Evolutionary conservation across 2,113 vertebrate species (phyloP).

Genomic region (Brachyhypopomus occidentalis): DNA sequence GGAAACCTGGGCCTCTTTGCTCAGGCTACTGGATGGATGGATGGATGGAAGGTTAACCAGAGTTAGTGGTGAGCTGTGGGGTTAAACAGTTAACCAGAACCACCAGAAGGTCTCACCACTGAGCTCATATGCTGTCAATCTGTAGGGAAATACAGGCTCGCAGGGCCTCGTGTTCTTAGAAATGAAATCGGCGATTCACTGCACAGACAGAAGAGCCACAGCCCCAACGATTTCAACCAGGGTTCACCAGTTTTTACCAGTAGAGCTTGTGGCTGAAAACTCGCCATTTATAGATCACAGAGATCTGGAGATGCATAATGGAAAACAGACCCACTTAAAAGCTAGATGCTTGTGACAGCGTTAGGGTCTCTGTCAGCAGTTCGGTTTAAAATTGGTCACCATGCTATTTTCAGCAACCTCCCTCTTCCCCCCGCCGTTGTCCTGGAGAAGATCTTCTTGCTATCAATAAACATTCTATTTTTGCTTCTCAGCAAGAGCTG

Average conservation of each 20-base stretch:
- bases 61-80: too few species aligned
- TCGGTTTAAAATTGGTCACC: not conserved
- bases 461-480: slow-evolving; percentile 12
- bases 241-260: not conserved
- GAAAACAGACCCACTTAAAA: slow-evolving; percentile 42
- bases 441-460: not conserved
- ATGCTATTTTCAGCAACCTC: slow-evolving; percentile 34
- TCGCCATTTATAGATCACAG: slow-evolving; percentile 10
- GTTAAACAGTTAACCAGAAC: too few species aligned
- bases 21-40: too few species aligned
- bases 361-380: slow-evolving; percentile 29
- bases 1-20: too few species aligned
- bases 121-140: too few species aligned
- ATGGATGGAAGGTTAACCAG: too few species aligned
- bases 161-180: too few species aligned
- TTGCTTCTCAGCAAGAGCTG: not conserved
- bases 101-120: too few species aligned
- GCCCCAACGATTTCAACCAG: too few species aligned
- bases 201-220: too few species aligned
- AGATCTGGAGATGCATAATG: slow-evolving; percentile 51
- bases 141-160: too few species aligned
- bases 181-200: too few species aligned
- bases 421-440: slow-evolving; percentile 31
- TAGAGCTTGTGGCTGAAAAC: not conserved
- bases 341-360: slow-evolving; percentile 36